Percentiles rank a stretch among this genome's conserved stretches.
These are phyloP conservation scores for Sigmodon hispidus DNA, from an alignment of 2,113 vertebrate genomes.

Conservation along the genomic window DNA sequence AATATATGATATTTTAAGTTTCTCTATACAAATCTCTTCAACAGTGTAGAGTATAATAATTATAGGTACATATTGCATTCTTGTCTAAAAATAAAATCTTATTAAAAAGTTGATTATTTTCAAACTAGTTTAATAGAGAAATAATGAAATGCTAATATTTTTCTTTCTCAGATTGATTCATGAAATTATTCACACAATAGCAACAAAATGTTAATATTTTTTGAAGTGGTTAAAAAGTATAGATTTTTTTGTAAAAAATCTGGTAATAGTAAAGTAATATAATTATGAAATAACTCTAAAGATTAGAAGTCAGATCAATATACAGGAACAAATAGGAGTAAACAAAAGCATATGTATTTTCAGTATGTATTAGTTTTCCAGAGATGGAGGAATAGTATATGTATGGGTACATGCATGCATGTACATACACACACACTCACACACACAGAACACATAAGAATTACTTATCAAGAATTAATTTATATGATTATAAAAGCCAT, in stretches of 20 bases:
- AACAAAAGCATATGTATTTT: not conserved
- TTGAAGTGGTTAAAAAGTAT: not conserved
- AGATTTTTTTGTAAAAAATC: not conserved
- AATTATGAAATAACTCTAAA: slow-evolving; percentile 11
- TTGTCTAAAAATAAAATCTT: not conserved
- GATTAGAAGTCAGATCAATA: not conserved
- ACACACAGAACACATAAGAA: not conserved
- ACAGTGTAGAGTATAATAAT: not conserved
- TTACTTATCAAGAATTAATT: not conserved
- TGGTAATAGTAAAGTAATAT: not conserved
- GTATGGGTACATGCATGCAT: not conserved
- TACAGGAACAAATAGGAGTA: not conserved
- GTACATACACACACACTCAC: not conserved
- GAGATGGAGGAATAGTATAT: not conserved
- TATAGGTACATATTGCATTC: not conserved
- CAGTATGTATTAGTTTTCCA: not conserved
- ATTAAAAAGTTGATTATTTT: slow-evolving; percentile 22
- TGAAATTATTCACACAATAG: slow-evolving; percentile 18
- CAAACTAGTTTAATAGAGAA: slow-evolving; percentile 3
- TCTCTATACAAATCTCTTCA: not conserved
- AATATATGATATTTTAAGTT: not conserved
- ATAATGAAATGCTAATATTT: not conserved
- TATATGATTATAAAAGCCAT: not conserved
- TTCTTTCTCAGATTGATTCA: not conserved
- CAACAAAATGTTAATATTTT: not conserved